Evolutionary conservation across 1,140 invertebrate genomes (phyloP).

Genomic region (Antheraea pernyi): DNA sequence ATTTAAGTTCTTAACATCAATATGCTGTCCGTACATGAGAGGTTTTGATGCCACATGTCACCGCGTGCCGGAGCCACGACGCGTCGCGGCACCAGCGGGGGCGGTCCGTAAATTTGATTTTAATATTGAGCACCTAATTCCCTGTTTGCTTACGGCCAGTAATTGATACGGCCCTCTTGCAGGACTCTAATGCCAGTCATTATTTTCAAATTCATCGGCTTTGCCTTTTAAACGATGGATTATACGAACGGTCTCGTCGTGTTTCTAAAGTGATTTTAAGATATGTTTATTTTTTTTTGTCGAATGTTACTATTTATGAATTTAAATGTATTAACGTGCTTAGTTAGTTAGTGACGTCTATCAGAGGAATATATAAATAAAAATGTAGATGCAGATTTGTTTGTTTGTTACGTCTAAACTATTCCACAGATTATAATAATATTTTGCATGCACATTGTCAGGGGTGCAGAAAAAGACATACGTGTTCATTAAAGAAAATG

Average conservation of each 20-base stretch:
- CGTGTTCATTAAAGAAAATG: no score
- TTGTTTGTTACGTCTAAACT: no score
- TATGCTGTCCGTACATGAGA: slow-evolving; percentile 17
- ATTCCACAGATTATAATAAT: no score
- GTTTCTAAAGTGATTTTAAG: slow-evolving; percentile 17
- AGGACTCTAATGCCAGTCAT: slow-evolving; percentile 66
- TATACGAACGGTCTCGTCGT: slow-evolving; percentile 35
- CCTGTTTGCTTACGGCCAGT: slow-evolving; percentile 59
- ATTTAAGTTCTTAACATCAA: background rate
- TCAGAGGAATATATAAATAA: no score
- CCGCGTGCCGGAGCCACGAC: slow-evolving; percentile 17
- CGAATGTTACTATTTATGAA: background rate
- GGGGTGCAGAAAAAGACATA: no score
- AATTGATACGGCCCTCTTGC: slow-evolving; percentile 70
- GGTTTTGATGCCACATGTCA: slow-evolving; percentile 14
- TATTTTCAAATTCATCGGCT: slow-evolving; percentile 70
- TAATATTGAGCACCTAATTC: slow-evolving; percentile 71
- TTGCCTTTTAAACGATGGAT: slow-evolving; percentile 56
- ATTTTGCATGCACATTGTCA: no score
- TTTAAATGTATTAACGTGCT: background rate
- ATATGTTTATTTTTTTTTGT: background rate
- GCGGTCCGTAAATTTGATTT: slow-evolving; percentile 70
- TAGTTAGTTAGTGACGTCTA: no score
- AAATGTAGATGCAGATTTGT: no score
- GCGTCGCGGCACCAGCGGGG: slow-evolving; percentile 32